Evolutionary conservation across 2,888 invertebrate species (phyloP).

Genomic region (Andrena dorsata): DNA sequence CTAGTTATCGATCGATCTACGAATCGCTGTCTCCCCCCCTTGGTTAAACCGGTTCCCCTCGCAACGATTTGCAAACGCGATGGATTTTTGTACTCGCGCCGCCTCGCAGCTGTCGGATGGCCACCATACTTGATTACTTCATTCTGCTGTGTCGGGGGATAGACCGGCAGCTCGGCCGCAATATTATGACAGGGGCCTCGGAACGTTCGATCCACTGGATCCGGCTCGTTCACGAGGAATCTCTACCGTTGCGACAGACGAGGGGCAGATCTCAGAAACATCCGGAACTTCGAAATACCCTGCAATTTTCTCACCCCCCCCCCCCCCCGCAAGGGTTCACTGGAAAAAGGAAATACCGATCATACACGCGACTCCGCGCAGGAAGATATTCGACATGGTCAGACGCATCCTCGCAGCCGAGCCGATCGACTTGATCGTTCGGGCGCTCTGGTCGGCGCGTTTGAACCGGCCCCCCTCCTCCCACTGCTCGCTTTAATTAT

Average conservation of each 20-base stretch:
- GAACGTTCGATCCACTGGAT: no score
- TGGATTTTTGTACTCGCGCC: constrained; percentile 25
- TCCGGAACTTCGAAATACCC: no score
- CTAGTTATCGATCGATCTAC: constrained; percentile 51
- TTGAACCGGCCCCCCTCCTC: constrained; percentile 72
- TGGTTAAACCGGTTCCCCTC: constrained; percentile 45
- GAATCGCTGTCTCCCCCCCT: constrained; percentile 20
- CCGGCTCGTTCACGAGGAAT: no score
- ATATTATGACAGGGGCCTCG: no score
- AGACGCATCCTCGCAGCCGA: constrained; percentile 23
- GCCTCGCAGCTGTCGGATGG: constrained; percentile 14
- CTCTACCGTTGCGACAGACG: no score
- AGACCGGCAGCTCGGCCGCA: background rate
- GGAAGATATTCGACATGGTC: constrained; percentile 39
- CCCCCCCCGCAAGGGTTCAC: no score
- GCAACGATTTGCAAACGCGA: constrained; percentile 32
- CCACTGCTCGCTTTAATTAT: constrained; percentile 78
- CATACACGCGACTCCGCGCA: background rate
- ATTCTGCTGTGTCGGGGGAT: background rate
- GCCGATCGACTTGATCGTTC: constrained; percentile 73
- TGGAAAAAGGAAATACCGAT: background rate
- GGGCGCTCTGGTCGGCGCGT: constrained; percentile 75
- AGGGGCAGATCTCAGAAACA: no score
- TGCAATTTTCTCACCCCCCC: no score
- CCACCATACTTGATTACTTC: constrained; percentile 29